Conservation (phyloP, 64 coral and sea anemone genomes). For the Stichodactyla helianthus region DNA sequence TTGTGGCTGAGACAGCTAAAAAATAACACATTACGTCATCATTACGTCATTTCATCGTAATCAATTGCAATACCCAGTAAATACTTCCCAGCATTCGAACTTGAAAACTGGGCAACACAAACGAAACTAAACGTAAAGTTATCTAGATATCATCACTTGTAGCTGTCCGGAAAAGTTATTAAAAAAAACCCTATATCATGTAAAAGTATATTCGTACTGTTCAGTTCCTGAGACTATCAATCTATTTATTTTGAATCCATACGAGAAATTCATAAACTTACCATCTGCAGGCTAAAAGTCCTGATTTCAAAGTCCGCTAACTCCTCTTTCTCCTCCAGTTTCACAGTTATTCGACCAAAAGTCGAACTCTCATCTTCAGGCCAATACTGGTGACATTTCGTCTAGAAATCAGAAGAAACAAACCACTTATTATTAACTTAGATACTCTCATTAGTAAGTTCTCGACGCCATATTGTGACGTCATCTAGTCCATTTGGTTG, state of each 20-base stretch:
- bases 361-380: conserved; percentile 30
- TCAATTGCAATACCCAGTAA: no score
- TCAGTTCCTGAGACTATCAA: no score
- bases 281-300: conserved; percentile 34
- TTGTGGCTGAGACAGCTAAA: neutral
- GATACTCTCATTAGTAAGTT: neutral
- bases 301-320: conserved; percentile 60
- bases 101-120: no score
- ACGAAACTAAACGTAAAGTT: no score
- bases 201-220: no score
- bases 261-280: neutral
- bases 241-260: no score
- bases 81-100: no score
- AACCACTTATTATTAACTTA: neutral
- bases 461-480: neutral
- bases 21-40: neutral
- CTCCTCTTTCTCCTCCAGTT: conserved; percentile 25
- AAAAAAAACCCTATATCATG: no score
- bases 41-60: no score
- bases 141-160: no score
- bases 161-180: no score
- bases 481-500: neutral
- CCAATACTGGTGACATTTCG: conserved; percentile 63
- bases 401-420: neutral
- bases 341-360: conserved; percentile 23